Conservation (phyloP, 2,888 invertebrate genomes). For the Agrochola lota region DNA sequence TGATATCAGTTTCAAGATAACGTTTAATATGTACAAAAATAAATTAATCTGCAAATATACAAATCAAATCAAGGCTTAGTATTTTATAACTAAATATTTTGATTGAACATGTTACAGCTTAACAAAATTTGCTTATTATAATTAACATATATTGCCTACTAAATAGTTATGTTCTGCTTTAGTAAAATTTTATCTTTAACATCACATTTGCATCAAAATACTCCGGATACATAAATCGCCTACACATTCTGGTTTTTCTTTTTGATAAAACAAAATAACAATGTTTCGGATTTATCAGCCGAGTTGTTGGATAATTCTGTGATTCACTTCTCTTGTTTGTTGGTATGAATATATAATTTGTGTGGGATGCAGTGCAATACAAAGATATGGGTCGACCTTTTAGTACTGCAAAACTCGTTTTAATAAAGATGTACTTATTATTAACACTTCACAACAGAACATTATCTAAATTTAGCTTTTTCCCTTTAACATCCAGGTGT, state of each 20-base stretch:
- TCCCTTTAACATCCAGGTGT: background rate
- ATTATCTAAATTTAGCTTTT: background rate
- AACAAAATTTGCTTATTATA: background rate
- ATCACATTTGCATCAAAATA: background rate
- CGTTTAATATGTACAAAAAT: constrained; percentile 13
- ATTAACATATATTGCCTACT: background rate
- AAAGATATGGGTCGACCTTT: background rate
- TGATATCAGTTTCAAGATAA: constrained; percentile 43
- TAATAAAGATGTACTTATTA: background rate
- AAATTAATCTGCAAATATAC: constrained; percentile 28
- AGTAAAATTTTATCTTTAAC: background rate
- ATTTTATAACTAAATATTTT: constrained; percentile 40
- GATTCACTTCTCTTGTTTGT: background rate
- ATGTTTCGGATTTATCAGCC: background rate
- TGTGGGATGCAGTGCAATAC: background rate
- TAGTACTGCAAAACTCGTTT: background rate
- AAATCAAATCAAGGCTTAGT: constrained; percentile 43
- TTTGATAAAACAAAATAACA: background rate
- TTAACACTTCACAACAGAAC: background rate
- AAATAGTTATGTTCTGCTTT: background rate
- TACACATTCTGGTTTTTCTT: background rate
- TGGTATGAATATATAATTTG: background rate
- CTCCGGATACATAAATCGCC: background rate
- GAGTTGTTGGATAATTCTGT: background rate
- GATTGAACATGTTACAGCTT: constrained; percentile 23